Evolutionary conservation across 2,797 vertebrate species (phyloP).

Genomic region (Eptatretus atami): DNA sequence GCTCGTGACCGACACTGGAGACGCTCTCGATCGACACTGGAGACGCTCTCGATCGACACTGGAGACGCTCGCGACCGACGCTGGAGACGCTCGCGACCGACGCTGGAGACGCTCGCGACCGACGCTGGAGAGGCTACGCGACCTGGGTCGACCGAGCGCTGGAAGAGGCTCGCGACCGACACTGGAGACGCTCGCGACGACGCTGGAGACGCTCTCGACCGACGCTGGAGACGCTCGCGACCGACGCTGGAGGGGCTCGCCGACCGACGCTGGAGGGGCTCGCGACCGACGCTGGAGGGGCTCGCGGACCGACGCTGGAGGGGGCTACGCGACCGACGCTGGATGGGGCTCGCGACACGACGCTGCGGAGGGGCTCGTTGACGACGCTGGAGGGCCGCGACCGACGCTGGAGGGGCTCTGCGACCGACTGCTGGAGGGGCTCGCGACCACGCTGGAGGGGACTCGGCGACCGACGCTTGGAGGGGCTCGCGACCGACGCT

Average conservation of each 20-base stretch:
- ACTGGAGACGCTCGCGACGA: background rate
- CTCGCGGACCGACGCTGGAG: too few relatives aligned
- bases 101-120: background rate
- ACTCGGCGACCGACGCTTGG: too few relatives aligned
- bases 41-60: background rate
- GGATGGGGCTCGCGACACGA: background rate
- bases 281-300: background rate
- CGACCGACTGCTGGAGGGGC: background rate
- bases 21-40: background rate
- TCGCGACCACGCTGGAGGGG: too few relatives aligned
- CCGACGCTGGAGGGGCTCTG: background rate
- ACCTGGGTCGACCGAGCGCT: background rate
- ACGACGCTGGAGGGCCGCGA: background rate
- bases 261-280: background rate
- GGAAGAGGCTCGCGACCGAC: too few relatives aligned
- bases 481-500: too few relatives aligned
- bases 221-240: too few relatives aligned
- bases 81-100: background rate
- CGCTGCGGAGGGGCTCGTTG: too few relatives aligned
- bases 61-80: background rate
- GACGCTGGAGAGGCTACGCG: background rate
- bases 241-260: too few relatives aligned
- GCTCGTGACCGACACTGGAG: background rate
- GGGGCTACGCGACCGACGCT: background rate
- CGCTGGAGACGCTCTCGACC: background rate